Evolutionary conservation across 2,888 invertebrate genomes (phyloP), one percentile per base, ranked within the genome.

Genomic region (Brachyptera putata): DNA sequence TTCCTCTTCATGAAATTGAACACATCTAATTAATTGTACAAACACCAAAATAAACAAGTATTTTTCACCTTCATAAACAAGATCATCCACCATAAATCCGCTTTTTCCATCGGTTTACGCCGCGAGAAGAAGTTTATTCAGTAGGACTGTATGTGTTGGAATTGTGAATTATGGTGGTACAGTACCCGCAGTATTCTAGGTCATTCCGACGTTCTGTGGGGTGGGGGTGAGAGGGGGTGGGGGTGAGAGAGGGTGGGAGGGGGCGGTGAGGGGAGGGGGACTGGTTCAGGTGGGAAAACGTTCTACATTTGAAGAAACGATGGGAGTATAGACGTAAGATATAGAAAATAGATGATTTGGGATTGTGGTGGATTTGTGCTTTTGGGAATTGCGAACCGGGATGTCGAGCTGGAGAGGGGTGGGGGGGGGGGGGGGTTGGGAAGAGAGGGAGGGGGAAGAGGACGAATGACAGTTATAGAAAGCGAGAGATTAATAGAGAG

Each of bases 291-390:
- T 34, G 36, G 36, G 36, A 53, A 36, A 53, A 53, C 36, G 36
- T 34, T 24, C n/a, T 21, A n/a, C n/a, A 24, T 21, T 4, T 24
- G 46, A 24, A 46, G 22, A 22, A n/a, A 43, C 18, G 16, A 16
- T 16, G 18, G 2, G 16, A 16, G 43, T 18, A 11, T 13, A 13
- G 21, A 18, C 43, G 46, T 3, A 5, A 46, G 46, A 46, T 46
- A 46, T 46, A 46, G 46, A 21, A 46, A 46, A 46, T 46, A 53
- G 53, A 36, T 53, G 53, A 53, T 53, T 53, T 53, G 53, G 34
- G 53, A 53, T 30, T 21, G 34, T 34, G 34, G 53, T 13, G 34
- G 53, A 53, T 53, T 53, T 53, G 36, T 37, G 53, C 36, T 37
- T 21, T 13, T 16, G 34, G 36, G 53, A 36, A 53, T 53, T 30